phyloP scores from a whole-genome alignment of 2,888 invertebrate species.

The Tenthredo distinguenda region DNA sequence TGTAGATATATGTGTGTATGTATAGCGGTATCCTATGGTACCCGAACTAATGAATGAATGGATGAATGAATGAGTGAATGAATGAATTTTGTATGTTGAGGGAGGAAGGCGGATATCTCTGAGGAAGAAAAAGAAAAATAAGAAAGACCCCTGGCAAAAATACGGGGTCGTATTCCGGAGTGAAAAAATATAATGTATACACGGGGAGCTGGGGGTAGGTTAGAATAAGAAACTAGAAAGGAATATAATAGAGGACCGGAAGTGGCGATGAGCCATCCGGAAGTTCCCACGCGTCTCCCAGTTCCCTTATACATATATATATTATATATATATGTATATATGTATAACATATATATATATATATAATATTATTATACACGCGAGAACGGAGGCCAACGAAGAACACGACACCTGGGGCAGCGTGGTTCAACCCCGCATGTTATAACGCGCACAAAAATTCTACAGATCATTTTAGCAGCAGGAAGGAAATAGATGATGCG shows the following conservation, averaged over 20 bases:
- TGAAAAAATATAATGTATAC: slow-evolving; percentile 47
- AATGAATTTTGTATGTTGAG: slow-evolving; percentile 2
- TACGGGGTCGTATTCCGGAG: slow-evolving; percentile 47
- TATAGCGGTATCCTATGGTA: background rate
- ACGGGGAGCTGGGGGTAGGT: slow-evolving; percentile 46
- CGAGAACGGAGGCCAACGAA: slow-evolving; percentile 65
- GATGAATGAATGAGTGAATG: slow-evolving; percentile 5
- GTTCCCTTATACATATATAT: slow-evolving; percentile 68
- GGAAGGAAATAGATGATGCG: background rate
- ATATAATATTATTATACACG: background rate
- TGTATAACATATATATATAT: slow-evolving; percentile 3
- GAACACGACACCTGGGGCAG: slow-evolving; percentile 77
- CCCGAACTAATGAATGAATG: background rate
- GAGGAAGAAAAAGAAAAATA: background rate
- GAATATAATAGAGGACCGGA: slow-evolving; percentile 77
- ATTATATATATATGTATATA: slow-evolving; percentile 44
- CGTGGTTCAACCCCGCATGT: background rate
- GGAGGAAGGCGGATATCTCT: slow-evolving; percentile 17
- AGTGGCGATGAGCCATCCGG: slow-evolving; percentile 76
- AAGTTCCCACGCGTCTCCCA: slow-evolving; percentile 78
- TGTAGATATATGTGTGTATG: background rate
- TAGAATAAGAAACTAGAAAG: slow-evolving; percentile 51
- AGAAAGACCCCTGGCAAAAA: slow-evolving; percentile 17
- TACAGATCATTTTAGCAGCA: background rate
- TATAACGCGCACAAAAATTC: background rate